A percentile compares a stretch with the other conserved stretches of the same genome.
phyloP scores from a whole-genome alignment of 1,140 invertebrate species.

The Lepidurus packardi region DNA sequence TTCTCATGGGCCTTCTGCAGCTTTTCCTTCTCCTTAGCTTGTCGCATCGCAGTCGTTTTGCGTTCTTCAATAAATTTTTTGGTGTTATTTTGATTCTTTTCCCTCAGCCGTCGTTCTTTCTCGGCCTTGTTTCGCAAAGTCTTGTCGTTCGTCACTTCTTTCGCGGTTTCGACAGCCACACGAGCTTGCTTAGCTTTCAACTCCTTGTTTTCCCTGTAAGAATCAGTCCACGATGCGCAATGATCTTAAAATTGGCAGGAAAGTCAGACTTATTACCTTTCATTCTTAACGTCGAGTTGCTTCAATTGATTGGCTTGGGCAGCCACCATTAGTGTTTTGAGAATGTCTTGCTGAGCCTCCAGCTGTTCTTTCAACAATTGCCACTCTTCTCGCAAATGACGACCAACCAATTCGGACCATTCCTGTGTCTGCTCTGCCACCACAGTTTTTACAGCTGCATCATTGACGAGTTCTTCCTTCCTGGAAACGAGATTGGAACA shows the following conservation, averaged over 20 bases:
- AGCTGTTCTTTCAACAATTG: constrained; percentile 74
- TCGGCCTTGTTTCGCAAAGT: constrained; percentile 95
- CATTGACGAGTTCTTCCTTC: constrained; percentile 70
- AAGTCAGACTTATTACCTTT: constrained; percentile 55
- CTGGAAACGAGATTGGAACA: constrained; percentile 47
- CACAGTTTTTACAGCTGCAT: constrained; percentile 68
- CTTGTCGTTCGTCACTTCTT: constrained; percentile 92
- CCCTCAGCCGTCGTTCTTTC: constrained; percentile 82
- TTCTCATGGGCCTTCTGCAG: constrained; percentile 86
- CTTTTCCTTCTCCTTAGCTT: constrained; percentile 88
- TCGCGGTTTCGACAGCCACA: constrained; percentile 91
- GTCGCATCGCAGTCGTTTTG: constrained; percentile 77
- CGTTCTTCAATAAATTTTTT: constrained; percentile 98
- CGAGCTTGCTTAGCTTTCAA: constrained; percentile 93
- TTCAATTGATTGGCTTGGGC: constrained; percentile 84
- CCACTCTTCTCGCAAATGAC: constrained; percentile 88
- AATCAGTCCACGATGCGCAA: constrained; percentile 19
- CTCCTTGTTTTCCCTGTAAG: constrained; percentile 83
- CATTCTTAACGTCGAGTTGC: constrained; percentile 80
- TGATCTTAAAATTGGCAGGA: constrained; percentile 21
- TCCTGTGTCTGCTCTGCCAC: constrained; percentile 85
- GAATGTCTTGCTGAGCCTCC: constrained; percentile 73
- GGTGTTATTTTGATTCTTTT: constrained; percentile 98
- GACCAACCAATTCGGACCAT: constrained; percentile 84
- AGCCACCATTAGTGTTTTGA: constrained; percentile 77